Evolutionary conservation across 2,797 vertebrate genomes (phyloP).

Genomic region (Gymnopithys bicolor): DNA sequence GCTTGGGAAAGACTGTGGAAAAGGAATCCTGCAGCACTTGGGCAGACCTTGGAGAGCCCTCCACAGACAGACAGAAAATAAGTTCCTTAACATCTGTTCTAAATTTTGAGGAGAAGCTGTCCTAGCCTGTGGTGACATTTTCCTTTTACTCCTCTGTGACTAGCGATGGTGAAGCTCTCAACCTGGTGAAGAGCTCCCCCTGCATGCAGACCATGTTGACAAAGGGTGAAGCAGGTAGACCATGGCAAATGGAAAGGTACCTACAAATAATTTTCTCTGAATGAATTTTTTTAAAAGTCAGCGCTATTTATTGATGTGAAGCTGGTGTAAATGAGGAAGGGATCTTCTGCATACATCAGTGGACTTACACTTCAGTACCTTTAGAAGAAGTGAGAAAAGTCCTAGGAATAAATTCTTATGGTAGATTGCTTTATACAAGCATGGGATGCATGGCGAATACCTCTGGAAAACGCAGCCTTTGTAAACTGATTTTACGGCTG

Average conservation of each 20-base stretch:
- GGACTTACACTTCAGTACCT: not conserved
- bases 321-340: not conserved
- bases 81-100: not conserved
- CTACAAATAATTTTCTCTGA: not conserved
- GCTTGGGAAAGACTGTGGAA: not conserved
- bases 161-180: not conserved
- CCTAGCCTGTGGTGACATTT: not conserved
- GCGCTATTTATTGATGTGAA: not conserved
- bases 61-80: not conserved
- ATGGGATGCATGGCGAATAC: not conserved
- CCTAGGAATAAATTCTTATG: not conserved
- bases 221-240: not conserved
- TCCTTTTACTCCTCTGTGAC: not conserved
- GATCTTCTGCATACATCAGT: not conserved
- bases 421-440: not conserved
- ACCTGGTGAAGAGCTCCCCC: not conserved
- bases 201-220: not conserved
- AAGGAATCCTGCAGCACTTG: not conserved
- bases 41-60: not conserved
- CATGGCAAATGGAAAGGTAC: not conserved
- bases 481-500: not conserved
- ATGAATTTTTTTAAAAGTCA: not conserved
- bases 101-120: not conserved
- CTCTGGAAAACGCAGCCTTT: not conserved
- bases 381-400: not conserved